Evolutionary conservation across 1,140 invertebrate genomes (phyloP), one percentile per base, ranked within the genome.

Genomic region (Musca vetustissima): DNA sequence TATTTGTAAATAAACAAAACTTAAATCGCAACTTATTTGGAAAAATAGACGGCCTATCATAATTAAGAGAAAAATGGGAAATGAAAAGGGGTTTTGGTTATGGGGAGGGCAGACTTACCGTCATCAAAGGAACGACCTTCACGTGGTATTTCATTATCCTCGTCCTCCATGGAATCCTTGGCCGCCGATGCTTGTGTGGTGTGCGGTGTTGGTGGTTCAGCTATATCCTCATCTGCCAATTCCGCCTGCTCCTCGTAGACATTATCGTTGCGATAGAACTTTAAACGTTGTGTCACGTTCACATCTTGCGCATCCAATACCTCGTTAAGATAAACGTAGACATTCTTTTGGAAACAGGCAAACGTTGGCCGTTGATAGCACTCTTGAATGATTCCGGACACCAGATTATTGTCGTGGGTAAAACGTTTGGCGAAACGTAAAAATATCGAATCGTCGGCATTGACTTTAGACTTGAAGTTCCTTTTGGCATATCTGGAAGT

Each of bases 271-370:
- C 85, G 89, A 59, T 84, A 87, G 74, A 93, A 88, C 65, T 86
- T 86, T n/a, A 93, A 77, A 70, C 89, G 88, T 74, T 88, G 86
- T n/a, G 88, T 88, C 0, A 93, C 83, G 32, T 88, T 88, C 8
- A 92, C 84, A 75, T 93, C 91, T 49, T 83, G 83, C 32, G 86
- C 85, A 50, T 87, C 85, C 28, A 93, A 83, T 21, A 85, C 87
- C 14, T 85, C 83, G 67, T 91, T 88, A 52, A 93, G 75, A 75
- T 90, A 92, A 11, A 85, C 83, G 73, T 90, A 90, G 6, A 92
- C 88, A 73, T 90, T 92, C 71, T 90, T 92, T 73, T 92, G 89
- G 25, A 93, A 89, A 74, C 92, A 93, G 49, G 87, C 87, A 73
- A 91, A 86, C 49, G 88, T 87, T 21, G 90, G 87, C 68, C 85